These are phyloP conservation scores for Andrena bicolor DNA, from an alignment of 2,888 invertebrate genomes.

Conservation along the genomic window DNA sequence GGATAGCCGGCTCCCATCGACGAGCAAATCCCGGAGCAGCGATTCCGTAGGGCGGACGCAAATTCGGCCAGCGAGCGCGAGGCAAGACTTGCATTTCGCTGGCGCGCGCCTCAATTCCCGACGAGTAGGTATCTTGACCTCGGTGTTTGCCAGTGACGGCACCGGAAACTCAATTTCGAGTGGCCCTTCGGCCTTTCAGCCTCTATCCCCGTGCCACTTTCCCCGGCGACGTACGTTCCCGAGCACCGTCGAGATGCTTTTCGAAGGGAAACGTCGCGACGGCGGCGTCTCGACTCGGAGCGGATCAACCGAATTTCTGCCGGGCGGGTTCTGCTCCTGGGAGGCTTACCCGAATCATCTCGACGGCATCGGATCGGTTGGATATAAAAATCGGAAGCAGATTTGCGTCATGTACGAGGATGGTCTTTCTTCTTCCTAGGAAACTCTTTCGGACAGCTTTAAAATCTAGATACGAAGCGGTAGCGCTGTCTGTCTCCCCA, in stretches of 20 bases:
- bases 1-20: conserved; percentile 5
- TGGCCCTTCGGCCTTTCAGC: conserved; percentile 61
- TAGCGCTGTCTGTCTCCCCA: too few species aligned
- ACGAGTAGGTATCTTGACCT: conserved; percentile 68
- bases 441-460: not conserved
- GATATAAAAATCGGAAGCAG: not conserved
- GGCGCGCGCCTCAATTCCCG: conserved; percentile 43
- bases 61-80: conserved; percentile 47
- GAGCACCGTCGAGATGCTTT: conserved; percentile 58
- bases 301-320: conserved; percentile 32
- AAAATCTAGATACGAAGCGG: too few species aligned
- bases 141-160: conserved; percentile 62
- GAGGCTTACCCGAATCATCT: conserved; percentile 12
- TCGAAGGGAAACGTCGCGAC: conserved; percentile 53
- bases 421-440: not conserved
- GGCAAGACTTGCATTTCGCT: conserved; percentile 50
- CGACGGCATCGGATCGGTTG: conserved; percentile 22
- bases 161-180: conserved; percentile 67
- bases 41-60: conserved; percentile 38
- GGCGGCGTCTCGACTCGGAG: not conserved
- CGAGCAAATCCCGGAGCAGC: conserved; percentile 15
- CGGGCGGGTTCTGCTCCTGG: not conserved
- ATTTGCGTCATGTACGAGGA: not conserved
- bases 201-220: conserved; percentile 37
- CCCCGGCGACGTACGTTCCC: conserved; percentile 46